Conservation (phyloP, 2,113 vertebrate genomes). For the Tapirus terrestris region DNA sequence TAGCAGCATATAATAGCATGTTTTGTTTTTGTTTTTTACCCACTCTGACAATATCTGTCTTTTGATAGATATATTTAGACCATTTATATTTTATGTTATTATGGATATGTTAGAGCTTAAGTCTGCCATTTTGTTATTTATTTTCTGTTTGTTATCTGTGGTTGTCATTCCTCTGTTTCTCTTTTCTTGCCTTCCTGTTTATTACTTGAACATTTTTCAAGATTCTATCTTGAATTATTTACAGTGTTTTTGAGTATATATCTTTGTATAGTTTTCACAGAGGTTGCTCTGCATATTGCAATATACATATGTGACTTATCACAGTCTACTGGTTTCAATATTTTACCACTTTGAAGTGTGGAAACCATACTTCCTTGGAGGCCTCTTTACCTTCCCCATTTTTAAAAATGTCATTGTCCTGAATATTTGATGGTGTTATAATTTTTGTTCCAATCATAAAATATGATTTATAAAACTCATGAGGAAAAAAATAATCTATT, state of each 20-base stretch:
- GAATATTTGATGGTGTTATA: background rate
- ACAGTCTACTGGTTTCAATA: slow-evolving; percentile 14
- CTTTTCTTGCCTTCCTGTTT: background rate
- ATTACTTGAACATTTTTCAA: slow-evolving; percentile 13
- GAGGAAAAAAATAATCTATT: background rate
- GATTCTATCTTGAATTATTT: background rate
- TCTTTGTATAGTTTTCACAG: background rate
- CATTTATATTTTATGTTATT: background rate
- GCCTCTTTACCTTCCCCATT: background rate
- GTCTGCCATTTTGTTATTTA: background rate
- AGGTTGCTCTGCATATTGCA: background rate
- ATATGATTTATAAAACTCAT: background rate
- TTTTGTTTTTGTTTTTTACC: no score
- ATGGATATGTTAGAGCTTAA: background rate
- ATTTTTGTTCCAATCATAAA: background rate
- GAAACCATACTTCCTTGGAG: background rate
- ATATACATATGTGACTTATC: background rate
- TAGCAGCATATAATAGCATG: background rate
- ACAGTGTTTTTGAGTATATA: background rate
- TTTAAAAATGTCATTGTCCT: background rate
- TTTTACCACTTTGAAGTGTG: background rate
- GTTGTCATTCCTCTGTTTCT: background rate
- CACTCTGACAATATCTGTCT: background rate
- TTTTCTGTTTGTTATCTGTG: background rate
- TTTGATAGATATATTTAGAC: background rate